Conservation (phyloP, 2,113 vertebrate genomes). For the Anarrhichthys ocellatus region DNA sequence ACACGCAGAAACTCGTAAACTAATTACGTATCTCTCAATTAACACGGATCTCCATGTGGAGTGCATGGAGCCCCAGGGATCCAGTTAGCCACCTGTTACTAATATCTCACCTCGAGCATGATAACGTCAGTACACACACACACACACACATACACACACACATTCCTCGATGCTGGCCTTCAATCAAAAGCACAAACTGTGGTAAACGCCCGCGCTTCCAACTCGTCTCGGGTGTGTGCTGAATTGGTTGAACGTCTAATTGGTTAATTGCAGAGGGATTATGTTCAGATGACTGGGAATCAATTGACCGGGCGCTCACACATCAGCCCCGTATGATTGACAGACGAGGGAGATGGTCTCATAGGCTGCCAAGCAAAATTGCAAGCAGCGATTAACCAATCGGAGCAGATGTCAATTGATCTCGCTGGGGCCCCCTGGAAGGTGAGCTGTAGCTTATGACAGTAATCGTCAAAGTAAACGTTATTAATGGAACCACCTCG, state of each 20-base stretch:
- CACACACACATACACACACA: conserved; percentile 24
- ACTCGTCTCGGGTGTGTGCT: conserved; percentile 34
- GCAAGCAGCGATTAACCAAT: conserved; percentile 60
- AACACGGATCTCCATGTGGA: conserved; percentile 71
- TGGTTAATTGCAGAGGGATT: conserved; percentile 79
- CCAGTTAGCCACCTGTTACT: conserved; percentile 77
- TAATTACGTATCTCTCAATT: conserved; percentile 77
- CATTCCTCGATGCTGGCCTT: conserved; percentile 34
- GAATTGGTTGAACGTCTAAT: conserved; percentile 75
- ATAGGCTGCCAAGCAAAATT: conserved; percentile 29
- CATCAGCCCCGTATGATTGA: conserved; percentile 70
- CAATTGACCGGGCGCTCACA: conserved; percentile 64
- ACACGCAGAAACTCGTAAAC: conserved; percentile 42
- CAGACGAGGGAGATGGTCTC: conserved; percentile 50
- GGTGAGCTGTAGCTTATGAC: conserved; percentile 32
- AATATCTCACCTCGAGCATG: conserved; percentile 71
- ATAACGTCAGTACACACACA: conserved; percentile 46
- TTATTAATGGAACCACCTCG: conserved; percentile 37
- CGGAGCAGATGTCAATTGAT: conserved; percentile 67
- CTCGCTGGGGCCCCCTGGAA: conserved; percentile 18
- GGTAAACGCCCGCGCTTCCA: conserved; percentile 22
- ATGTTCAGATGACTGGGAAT: conserved; percentile 75
- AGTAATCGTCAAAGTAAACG: conserved; percentile 46
- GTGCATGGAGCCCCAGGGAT: conserved; percentile 65
- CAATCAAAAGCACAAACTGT: conserved; percentile 36